These are phyloP conservation scores for Nyctalus aviator DNA, from an alignment of 2,797 vertebrate genomes.

Conservation along the genomic window DNA sequence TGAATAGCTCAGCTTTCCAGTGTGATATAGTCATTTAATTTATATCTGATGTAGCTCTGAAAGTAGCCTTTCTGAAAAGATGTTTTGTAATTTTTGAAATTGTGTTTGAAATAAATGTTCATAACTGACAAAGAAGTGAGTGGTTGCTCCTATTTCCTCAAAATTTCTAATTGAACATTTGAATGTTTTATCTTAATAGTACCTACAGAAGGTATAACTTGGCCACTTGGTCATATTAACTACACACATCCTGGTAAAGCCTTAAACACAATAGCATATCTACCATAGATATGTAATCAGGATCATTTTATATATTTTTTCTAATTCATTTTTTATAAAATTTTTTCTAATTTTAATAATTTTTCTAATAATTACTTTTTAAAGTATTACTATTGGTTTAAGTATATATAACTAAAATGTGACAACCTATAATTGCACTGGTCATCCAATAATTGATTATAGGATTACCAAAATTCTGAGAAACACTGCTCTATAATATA, in stretches of 20 bases:
- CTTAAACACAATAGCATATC: neutral
- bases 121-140: neutral
- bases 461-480: neutral
- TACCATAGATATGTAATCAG: neutral
- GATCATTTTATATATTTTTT: neutral
- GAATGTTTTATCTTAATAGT: slow-evolving; percentile 15
- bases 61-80: neutral
- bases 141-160: neutral
- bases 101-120: neutral
- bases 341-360: neutral
- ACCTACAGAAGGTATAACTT: neutral
- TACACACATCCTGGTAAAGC: neutral
- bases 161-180: neutral
- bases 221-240: neutral
- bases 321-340: no score
- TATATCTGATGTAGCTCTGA: neutral
- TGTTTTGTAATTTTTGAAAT: neutral
- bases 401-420: neutral
- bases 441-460: neutral
- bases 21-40: neutral
- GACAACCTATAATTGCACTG: neutral
- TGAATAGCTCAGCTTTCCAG: neutral
- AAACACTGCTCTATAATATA: neutral
- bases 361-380: slow-evolving; percentile 18
- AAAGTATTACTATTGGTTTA: neutral